A percentile compares a stretch with the other conserved stretches of the same genome.
Conservation (phyloP, 2,888 invertebrate species). For the Erebia ligea region DNA sequence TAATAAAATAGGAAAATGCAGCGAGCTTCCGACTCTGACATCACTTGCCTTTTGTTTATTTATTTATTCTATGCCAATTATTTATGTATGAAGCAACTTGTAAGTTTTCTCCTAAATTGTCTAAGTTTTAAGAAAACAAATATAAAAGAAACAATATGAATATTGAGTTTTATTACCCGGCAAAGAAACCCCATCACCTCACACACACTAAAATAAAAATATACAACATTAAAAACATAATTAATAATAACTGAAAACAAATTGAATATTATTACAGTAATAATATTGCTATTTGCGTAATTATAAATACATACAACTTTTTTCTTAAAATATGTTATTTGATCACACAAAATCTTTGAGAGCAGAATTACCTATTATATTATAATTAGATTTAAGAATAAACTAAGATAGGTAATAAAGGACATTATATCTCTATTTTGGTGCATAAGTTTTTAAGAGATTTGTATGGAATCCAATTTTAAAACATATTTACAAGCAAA, state of each 20-base stretch:
- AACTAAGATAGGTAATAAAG: neutral
- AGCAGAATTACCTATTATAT: neutral
- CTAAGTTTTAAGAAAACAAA: constrained; percentile 75
- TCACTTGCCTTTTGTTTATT: constrained; percentile 69
- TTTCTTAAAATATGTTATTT: neutral
- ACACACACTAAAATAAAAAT: constrained; percentile 26
- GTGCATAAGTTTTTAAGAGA: neutral
- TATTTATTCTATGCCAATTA: constrained; percentile 73
- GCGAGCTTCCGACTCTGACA: constrained; percentile 45
- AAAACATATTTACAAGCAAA: neutral
- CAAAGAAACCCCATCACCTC: constrained; percentile 42
- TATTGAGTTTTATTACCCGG: constrained; percentile 52
- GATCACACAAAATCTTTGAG: neutral
- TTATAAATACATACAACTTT: neutral
- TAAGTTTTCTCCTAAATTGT: constrained; percentile 63
- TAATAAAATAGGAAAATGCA: constrained; percentile 38
- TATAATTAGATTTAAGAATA: neutral
- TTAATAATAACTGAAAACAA: constrained; percentile 4
- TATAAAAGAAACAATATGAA: constrained; percentile 65
- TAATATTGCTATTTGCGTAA: neutral
- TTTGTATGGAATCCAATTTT: neutral
- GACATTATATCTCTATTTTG: neutral
- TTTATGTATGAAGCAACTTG: constrained; percentile 63
- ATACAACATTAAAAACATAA: constrained; percentile 23
- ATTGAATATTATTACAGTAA: constrained; percentile 11